These are phyloP conservation scores for Brachionus rubens DNA, from an alignment of 1,140 invertebrate species.

Conservation along the genomic window DNA sequence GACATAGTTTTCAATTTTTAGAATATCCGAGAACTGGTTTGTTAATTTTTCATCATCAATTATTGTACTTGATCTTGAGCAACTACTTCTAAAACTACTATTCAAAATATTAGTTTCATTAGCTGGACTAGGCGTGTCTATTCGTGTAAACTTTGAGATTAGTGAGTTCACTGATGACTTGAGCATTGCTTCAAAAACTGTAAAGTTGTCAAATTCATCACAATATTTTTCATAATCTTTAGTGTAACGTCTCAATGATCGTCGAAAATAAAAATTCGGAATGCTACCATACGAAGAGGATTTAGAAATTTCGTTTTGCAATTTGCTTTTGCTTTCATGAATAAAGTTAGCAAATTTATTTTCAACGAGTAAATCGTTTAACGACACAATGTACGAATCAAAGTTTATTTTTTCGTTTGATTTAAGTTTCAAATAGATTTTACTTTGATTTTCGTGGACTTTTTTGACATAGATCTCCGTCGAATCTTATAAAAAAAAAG, in stretches of 20 bases:
- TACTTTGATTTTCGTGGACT: not conserved
- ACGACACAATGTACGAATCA: not conserved
- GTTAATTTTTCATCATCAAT: not conserved
- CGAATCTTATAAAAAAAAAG: no score
- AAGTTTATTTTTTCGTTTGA: not conserved
- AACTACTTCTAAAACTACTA: not conserved
- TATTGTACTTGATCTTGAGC: not conserved
- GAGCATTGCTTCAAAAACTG: not conserved
- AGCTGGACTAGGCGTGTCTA: no score
- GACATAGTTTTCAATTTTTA: not conserved
- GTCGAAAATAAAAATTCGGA: not conserved
- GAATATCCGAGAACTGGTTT: not conserved
- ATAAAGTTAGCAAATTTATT: not conserved
- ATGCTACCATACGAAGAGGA: no score
- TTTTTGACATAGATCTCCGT: not conserved
- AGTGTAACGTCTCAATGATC: not conserved
- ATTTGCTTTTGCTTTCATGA: no score
- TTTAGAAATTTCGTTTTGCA: no score
- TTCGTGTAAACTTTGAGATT: not conserved
- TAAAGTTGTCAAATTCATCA: not conserved
- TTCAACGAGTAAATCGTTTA: constrained; percentile 2
- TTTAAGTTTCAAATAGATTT: constrained; percentile 21
- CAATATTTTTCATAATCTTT: not conserved
- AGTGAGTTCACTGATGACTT: not conserved
- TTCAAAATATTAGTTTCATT: not conserved